phyloP scores from a whole-genome alignment of 2,113 vertebrate species.

The Eira barbara region DNA sequence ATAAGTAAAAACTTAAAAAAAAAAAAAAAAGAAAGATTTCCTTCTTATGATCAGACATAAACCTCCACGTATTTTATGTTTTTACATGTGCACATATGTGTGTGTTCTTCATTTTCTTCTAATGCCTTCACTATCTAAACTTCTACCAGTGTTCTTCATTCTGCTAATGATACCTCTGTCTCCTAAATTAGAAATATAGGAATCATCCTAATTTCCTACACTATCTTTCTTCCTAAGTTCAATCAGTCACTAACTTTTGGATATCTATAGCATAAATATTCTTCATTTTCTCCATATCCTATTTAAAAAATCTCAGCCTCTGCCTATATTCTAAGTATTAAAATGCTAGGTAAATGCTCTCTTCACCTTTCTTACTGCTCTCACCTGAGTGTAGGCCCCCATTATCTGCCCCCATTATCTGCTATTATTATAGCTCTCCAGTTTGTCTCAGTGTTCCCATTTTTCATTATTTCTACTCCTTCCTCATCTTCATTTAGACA shows the following conservation, averaged over 20 bases:
- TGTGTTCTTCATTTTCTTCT: neutral
- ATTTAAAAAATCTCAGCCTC: neutral
- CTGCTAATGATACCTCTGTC: neutral
- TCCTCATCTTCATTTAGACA: neutral
- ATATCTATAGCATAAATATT: neutral
- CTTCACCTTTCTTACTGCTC: neutral
- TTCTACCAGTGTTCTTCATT: neutral
- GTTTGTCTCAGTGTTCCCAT: neutral
- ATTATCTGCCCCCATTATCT: too few species aligned
- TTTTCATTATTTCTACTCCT: neutral
- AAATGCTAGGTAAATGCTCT: neutral
- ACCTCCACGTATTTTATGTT: neutral
- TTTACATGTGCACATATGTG: accelerated
- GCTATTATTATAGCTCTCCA: neutral
- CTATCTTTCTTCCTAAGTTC: neutral
- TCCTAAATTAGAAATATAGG: neutral
- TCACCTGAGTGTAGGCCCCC: neutral
- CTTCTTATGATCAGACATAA: neutral
- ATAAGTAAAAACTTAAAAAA: too few species aligned
- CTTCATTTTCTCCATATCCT: neutral
- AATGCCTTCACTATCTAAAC: neutral
- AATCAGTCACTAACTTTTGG: neutral
- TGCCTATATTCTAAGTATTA: neutral
- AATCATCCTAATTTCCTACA: neutral
- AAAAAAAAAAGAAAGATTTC: neutral